Conservation (phyloP, 2,113 vertebrate species). For the Zosterops lateralis region DNA sequence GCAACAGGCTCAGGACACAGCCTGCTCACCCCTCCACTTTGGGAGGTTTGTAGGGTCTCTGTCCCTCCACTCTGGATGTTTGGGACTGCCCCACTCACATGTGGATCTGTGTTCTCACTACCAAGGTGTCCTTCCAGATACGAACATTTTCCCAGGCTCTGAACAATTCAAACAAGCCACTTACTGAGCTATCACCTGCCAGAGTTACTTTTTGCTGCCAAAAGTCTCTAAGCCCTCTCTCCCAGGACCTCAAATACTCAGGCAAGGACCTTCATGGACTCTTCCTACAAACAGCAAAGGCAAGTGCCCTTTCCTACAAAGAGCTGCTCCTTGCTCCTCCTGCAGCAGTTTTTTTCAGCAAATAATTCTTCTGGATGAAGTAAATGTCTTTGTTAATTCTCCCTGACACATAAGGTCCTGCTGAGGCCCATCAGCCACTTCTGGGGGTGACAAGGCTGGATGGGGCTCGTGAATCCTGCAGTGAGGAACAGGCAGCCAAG, state of each 20-base stretch:
- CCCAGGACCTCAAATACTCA: not conserved
- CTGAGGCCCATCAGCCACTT: not conserved
- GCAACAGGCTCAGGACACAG: not conserved
- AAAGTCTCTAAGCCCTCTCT: not conserved
- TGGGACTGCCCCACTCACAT: not conserved
- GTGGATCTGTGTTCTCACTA: not conserved
- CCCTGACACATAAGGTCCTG: not conserved
- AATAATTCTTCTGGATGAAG: not conserved
- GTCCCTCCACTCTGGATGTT: not conserved
- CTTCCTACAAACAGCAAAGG: not conserved
- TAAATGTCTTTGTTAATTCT: not conserved
- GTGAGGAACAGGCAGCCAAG: not conserved
- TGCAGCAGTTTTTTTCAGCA: not conserved
- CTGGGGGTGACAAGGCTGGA: not conserved
- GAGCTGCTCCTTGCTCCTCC: not conserved
- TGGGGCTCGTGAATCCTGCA: not conserved
- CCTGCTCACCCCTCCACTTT: not conserved
- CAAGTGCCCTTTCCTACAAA: not conserved
- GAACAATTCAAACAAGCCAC: not conserved
- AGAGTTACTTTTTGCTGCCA: not conserved
- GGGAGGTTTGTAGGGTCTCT: fast-evolving
- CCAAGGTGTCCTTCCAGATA: not conserved
- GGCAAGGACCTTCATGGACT: not conserved
- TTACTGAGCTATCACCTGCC: not conserved
- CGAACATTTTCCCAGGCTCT: not conserved